phyloP scores from a whole-genome alignment of 2,888 invertebrate genomes.

The Chaetogeoica ovagalla region DNA sequence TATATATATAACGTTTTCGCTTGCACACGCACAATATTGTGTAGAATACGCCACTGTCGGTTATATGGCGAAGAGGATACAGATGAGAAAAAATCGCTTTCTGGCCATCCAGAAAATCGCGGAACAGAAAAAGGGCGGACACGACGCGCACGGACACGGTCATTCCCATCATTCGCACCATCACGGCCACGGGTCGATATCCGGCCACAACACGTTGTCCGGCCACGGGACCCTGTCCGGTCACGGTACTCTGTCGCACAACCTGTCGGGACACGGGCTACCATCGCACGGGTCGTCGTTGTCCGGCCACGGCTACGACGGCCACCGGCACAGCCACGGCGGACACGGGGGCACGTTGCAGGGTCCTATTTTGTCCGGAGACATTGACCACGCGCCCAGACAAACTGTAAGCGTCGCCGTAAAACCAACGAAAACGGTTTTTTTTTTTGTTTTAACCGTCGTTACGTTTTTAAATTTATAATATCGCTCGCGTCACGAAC shows the following conservation, averaged over 20 bases:
- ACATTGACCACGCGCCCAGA: constrained; percentile 63
- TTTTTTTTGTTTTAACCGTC: too few species aligned
- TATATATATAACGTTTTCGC: too few species aligned
- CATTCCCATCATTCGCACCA: constrained; percentile 75
- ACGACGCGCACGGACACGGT: constrained; percentile 64
- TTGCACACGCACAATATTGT: too few species aligned
- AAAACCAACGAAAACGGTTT: too few species aligned
- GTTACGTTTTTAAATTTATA: too few species aligned
- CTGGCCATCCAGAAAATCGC: constrained; percentile 88
- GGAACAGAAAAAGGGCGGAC: constrained; percentile 80
- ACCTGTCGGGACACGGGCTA: constrained; percentile 49
- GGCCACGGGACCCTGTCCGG: constrained; percentile 27
- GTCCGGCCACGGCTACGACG: constrained; percentile 62
- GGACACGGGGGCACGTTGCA: constrained; percentile 57
- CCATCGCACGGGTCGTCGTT: constrained; percentile 54
- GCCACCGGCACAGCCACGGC: constrained; percentile 61
- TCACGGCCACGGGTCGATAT: constrained; percentile 54
- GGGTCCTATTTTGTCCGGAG: constrained; percentile 58
- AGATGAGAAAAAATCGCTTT: constrained; percentile 92
- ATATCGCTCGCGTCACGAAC: too few species aligned
- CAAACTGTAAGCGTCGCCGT: constrained; percentile 60
- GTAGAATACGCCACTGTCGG: constrained; percentile 97
- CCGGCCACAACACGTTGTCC: constrained; percentile 31
- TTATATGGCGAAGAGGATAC: constrained; percentile 96
- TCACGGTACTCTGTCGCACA: constrained; percentile 38